These are phyloP conservation scores for Drosophila trapezifrons DNA, from an alignment of 1,140 invertebrate genomes.

Conservation along the genomic window DNA sequence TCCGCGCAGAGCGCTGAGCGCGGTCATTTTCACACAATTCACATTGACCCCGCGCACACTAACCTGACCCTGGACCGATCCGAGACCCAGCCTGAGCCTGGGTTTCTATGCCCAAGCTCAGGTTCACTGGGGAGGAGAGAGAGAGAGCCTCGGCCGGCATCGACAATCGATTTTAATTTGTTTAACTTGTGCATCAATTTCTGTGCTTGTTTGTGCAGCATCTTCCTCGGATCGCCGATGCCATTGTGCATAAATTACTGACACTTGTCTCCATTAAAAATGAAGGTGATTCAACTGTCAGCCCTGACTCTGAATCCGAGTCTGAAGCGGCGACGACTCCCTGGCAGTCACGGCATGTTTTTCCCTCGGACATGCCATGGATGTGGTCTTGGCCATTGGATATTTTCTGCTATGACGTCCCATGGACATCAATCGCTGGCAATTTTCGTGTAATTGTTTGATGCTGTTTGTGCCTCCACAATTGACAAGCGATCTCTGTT, in stretches of 20 bases:
- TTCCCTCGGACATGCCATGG: slow-evolving; percentile 63
- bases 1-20: slow-evolving; percentile 2
- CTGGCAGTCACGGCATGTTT: slow-evolving; percentile 70
- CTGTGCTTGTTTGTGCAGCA: slow-evolving; percentile 66
- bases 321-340: slow-evolving; percentile 17
- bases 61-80: slow-evolving; percentile 66
- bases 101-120: slow-evolving; percentile 3
- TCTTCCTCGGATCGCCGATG: slow-evolving; percentile 7
- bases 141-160: slow-evolving; percentile 19
- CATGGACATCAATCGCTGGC: slow-evolving; percentile 79
- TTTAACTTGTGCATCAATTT: slow-evolving; percentile 83
- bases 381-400: slow-evolving; percentile 34
- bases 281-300: slow-evolving; percentile 81
- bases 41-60: slow-evolving; percentile 73
- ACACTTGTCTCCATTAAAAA: slow-evolving; percentile 83
- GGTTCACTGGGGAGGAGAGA: slow-evolving; percentile 48
- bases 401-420: slow-evolving; percentile 59
- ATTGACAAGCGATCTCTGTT: slow-evolving; percentile 64
- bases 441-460: slow-evolving; percentile 82
- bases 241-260: slow-evolving; percentile 82
- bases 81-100: background rate
- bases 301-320: slow-evolving; percentile 55
- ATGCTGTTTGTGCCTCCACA: slow-evolving; percentile 46
- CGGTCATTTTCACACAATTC: slow-evolving; percentile 79
- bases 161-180: slow-evolving; percentile 83